phyloP scores from a whole-genome alignment of 2,888 invertebrate species.

The Euspilapteryx auroguttella region DNA sequence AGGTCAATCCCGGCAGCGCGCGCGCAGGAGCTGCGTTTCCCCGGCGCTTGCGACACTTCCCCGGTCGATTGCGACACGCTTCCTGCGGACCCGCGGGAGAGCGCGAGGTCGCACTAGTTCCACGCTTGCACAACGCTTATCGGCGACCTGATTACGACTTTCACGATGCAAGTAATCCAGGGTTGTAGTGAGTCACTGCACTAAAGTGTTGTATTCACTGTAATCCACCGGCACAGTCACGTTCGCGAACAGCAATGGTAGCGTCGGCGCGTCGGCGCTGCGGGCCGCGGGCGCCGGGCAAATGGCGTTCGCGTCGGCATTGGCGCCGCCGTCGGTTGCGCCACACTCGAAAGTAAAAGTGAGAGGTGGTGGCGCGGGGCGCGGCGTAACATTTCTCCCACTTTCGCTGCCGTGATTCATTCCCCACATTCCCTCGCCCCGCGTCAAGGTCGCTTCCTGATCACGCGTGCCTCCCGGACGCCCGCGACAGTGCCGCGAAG shows the following conservation, averaged over 20 bases:
- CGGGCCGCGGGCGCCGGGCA: slow-evolving; percentile 59
- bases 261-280: slow-evolving; percentile 51
- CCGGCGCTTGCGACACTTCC: slow-evolving; percentile 53
- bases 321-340: slow-evolving; percentile 51
- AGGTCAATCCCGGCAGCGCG: too few relatives aligned
- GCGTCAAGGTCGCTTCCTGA: slow-evolving; percentile 50
- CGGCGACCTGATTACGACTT: slow-evolving; percentile 46
- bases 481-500: slow-evolving; percentile 6
- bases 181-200: slow-evolving; percentile 21
- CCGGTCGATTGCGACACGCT: slow-evolving; percentile 53
- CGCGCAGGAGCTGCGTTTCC: slow-evolving; percentile 21
- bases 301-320: slow-evolving; percentile 38
- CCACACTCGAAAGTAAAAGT: slow-evolving; percentile 60
- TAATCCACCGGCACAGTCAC: slow-evolving; percentile 35
- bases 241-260: slow-evolving; percentile 10
- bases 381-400: slow-evolving; percentile 52
- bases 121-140: slow-evolving; percentile 51
- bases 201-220: slow-evolving; percentile 40
- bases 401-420: slow-evolving; percentile 47
- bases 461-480: slow-evolving; percentile 22
- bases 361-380: slow-evolving; percentile 41
- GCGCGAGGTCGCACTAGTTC: slow-evolving; percentile 50
- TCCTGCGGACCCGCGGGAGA: slow-evolving; percentile 40
- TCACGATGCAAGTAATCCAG: slow-evolving; percentile 39
- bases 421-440: slow-evolving; percentile 14